Evolutionary conservation across 2,888 invertebrate species (phyloP).

Genomic region (Tipula lateralis): DNA sequence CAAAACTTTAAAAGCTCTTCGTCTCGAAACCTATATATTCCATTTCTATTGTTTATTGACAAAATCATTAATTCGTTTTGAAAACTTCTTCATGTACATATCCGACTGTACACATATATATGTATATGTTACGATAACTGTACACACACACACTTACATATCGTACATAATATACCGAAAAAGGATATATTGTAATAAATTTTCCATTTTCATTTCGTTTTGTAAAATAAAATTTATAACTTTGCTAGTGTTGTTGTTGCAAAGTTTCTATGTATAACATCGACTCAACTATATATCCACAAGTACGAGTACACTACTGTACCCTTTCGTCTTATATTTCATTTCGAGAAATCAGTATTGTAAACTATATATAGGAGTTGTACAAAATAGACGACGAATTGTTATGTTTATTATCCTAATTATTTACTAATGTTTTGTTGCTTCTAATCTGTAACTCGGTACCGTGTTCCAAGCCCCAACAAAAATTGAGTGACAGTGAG

Average conservation of each 20-base stretch:
- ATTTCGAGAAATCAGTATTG: neutral
- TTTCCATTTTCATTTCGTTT: neutral
- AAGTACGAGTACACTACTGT: neutral
- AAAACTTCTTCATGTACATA: neutral
- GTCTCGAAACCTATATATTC: neutral
- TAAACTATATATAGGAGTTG: neutral
- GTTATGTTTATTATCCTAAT: neutral
- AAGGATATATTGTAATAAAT: constrained; percentile 24
- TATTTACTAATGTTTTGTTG: neutral
- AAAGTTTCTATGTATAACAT: neutral
- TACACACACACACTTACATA: neutral
- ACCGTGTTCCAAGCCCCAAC: no score
- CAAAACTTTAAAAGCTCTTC: neutral
- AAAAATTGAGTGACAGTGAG: neutral
- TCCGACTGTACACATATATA: neutral
- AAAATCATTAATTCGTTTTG: neutral
- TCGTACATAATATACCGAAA: neutral
- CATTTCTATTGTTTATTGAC: neutral
- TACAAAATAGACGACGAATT: neutral
- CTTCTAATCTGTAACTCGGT: no score
- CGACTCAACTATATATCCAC: neutral
- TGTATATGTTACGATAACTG: no score
- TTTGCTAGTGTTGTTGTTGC: neutral
- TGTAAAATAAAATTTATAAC: neutral
- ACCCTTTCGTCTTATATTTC: neutral